phyloP scores from a whole-genome alignment of 2,797 vertebrate genomes.

The Hybognathus amarus region DNA sequence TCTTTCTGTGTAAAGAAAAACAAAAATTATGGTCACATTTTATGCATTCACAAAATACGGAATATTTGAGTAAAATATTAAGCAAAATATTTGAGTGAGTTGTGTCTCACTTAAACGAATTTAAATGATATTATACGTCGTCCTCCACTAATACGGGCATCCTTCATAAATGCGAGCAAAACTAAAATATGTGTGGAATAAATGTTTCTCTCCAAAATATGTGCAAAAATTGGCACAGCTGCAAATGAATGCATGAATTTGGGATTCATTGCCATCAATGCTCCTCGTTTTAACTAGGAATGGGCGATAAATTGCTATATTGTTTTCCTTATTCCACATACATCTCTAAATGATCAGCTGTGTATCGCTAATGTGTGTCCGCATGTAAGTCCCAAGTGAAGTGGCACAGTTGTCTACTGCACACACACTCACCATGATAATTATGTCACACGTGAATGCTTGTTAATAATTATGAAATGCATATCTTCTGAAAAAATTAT shows the following conservation, averaged over 20 bases:
- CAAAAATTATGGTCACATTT: not conserved
- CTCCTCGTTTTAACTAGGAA: not conserved
- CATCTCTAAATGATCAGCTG: not conserved
- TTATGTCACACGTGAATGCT: not conserved
- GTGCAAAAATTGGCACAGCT: not conserved
- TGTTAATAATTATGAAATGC: not conserved
- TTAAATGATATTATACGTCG: not conserved
- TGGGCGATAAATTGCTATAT: not conserved
- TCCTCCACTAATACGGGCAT: not conserved
- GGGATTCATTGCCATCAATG: not conserved
- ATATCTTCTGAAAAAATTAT: not conserved
- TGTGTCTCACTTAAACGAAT: not conserved
- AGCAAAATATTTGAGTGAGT: not conserved
- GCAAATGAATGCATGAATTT: not conserved
- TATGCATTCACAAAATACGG: not conserved
- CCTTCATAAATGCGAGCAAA: not conserved
- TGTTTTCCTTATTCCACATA: not conserved
- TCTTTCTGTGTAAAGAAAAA: constrained; percentile 73
- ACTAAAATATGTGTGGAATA: not conserved
- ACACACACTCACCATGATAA: not conserved
- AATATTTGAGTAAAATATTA: not conserved
- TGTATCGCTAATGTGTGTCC: not conserved
- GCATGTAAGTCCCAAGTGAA: not conserved
- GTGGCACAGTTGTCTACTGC: not conserved
- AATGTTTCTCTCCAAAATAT: not conserved